phyloP scores from a whole-genome alignment of 2,888 invertebrate species.

The Spilarctia lutea region DNA sequence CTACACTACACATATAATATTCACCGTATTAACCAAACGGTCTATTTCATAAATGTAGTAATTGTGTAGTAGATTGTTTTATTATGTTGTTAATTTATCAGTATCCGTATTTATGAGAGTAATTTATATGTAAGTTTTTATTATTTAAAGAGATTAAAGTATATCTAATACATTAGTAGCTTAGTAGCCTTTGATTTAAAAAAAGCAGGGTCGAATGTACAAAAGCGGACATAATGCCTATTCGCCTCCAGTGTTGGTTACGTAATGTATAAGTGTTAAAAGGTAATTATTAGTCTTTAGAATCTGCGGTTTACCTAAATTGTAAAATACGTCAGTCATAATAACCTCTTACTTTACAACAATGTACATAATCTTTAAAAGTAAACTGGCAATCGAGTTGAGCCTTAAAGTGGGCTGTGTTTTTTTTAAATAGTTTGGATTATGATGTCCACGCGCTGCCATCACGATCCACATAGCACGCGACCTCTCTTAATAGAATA shows the following conservation, averaged over 20 bases:
- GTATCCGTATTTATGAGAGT: too few species aligned
- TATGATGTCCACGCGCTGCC: slow-evolving; percentile 12
- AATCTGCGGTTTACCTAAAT: too few species aligned
- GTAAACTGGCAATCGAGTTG: not conserved
- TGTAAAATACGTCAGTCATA: not conserved
- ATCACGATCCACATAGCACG: slow-evolving; percentile 12
- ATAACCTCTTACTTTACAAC: not conserved
- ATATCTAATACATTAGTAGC: too few species aligned
- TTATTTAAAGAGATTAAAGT: too few species aligned
- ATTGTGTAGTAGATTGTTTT: not conserved
- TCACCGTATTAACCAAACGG: not conserved
- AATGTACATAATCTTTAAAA: not conserved
- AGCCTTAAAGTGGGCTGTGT: not conserved
- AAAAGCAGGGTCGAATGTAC: too few species aligned
- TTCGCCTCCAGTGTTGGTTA: too few species aligned
- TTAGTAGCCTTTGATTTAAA: too few species aligned
- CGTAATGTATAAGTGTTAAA: too few species aligned
- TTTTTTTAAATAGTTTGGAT: not conserved
- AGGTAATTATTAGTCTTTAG: too few species aligned
- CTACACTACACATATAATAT: not conserved
- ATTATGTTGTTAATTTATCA: not conserved
- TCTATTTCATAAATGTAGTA: too few species aligned
- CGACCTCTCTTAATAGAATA: slow-evolving; percentile 53
- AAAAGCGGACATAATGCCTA: too few species aligned
- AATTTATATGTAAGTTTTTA: too few species aligned